Evolutionary conservation across 2,797 vertebrate species (phyloP).

Genomic region (Sardinella longiceps): DNA sequence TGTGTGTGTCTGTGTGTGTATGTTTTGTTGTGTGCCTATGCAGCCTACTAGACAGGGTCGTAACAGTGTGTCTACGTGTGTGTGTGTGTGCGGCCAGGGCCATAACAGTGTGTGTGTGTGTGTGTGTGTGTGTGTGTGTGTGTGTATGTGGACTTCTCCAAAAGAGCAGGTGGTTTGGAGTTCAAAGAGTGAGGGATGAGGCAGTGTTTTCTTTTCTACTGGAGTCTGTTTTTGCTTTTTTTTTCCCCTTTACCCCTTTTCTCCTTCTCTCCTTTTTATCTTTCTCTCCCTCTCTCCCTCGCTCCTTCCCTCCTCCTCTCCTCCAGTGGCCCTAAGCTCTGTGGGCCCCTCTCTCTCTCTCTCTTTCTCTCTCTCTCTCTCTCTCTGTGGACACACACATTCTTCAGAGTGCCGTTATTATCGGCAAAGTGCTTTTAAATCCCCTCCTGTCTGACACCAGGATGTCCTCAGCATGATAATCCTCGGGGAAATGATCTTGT

Average conservation of each 20-base stretch:
- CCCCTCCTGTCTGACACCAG: constrained; percentile 69
- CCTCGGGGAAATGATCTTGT: constrained; percentile 65
- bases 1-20: too few species aligned
- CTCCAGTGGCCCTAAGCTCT: too few species aligned
- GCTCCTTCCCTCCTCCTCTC: too few species aligned
- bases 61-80: too few species aligned
- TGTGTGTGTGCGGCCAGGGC: too few species aligned
- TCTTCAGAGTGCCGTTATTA: constrained; percentile 73
- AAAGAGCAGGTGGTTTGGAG: constrained; percentile 69
- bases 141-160: constrained; percentile 33
- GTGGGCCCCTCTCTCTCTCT: too few species aligned
- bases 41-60: too few species aligned
- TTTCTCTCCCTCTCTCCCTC: not conserved
- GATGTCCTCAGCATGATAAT: constrained; percentile 78
- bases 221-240: constrained; percentile 10
- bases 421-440: constrained; percentile 82
- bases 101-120: constrained; percentile 5
- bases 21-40: too few species aligned
- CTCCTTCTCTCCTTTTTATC: not conserved
- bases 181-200: constrained; percentile 70
- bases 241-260: not conserved
- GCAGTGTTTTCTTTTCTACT: constrained; percentile 64
- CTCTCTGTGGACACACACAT: constrained; percentile 49
- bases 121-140: not conserved
- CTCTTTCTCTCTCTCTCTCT: constrained; percentile 23